Evolutionary conservation across 2,888 invertebrate genomes (phyloP), one percentile per base, ranked within the genome.

Genomic region (Pachycephus smyrnensis): DNA sequence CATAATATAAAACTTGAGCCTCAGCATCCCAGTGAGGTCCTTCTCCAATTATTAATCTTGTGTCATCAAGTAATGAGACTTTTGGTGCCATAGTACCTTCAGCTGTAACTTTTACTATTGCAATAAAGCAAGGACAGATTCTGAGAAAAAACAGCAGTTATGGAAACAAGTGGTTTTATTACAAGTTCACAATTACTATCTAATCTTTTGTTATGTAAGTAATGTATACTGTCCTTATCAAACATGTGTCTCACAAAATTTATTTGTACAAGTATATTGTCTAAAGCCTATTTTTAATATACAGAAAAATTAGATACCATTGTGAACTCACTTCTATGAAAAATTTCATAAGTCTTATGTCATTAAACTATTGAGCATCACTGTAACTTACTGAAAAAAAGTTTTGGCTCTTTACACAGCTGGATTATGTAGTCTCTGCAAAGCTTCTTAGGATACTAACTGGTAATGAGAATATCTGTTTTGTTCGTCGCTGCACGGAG

Each of bases 1-100:
- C 78, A n/a, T 73, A 78, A 76, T 78, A 78, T 15, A 78, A 71
- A 12, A 78, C 78, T 73, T 76, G 73, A 31, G 73, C 31, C 4
- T 78, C 76, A n/a, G 75, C 32, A 76, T 78, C 78, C 78, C 78
- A 78, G 15, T 78, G 78, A 73, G 78, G 78, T 12, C 78, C 78
- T 32, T 78, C 76, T 11, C 78, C 78, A 75, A 78, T 31, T 71
- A 32, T 15, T 2, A 78, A 68, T 73, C 73, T 78, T 36, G 68
- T 73, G 36, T 73, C 73, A 30, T 78, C 32, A n/a, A 78, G n/a
- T 55, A 75, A 75, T 68, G 75, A 68, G 36, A 78, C 73, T 23
- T 75, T 78, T 6, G 76, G 73, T 71, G 73, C 73, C 78, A 78
- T 78, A 69, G 12, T 75, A 23, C 4, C n/a, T 12, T 12, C 55